Conservation (phyloP, 2,888 invertebrate species). For the Labia minor region DNA sequence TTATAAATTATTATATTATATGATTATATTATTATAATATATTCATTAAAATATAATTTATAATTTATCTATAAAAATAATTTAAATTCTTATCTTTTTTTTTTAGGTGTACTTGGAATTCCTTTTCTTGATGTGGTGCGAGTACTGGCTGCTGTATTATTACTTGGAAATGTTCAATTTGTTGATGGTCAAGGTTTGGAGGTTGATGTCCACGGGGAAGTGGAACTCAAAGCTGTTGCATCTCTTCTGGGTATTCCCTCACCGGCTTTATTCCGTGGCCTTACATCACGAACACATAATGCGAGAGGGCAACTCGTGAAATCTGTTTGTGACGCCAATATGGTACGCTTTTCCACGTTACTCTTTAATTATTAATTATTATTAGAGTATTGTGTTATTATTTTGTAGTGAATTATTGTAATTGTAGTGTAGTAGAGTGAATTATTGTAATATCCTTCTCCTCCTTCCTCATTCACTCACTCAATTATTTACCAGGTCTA, state of each 20-base stretch:
- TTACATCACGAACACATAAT: slow-evolving; percentile 71
- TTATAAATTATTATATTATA: background rate
- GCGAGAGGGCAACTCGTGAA: slow-evolving; percentile 68
- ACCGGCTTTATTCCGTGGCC: slow-evolving; percentile 63
- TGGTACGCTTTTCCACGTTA: too few species aligned
- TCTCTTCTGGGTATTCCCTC: slow-evolving; percentile 68
- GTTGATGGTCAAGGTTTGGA: slow-evolving; percentile 62
- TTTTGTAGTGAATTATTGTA: too few species aligned
- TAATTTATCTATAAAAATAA: background rate
- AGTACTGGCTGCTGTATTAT: slow-evolving; percentile 77
- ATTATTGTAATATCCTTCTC: background rate
- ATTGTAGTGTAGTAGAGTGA: background rate
- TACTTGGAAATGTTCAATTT: slow-evolving; percentile 87
- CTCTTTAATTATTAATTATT: too few species aligned
- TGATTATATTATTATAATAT: too few species aligned
- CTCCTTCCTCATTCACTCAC: too few species aligned
- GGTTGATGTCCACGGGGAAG: slow-evolving; percentile 68
- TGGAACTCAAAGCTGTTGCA: slow-evolving; percentile 77
- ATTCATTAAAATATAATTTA: slow-evolving; percentile 15
- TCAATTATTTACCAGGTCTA: background rate
- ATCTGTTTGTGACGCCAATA: slow-evolving; percentile 70
- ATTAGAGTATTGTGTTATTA: too few species aligned
- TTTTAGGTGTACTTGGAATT: slow-evolving; percentile 68
- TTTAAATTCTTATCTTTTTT: background rate
- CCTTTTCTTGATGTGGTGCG: slow-evolving; percentile 89